A percentile compares a stretch with the other conserved stretches of the same genome.
Evolutionary conservation across 2,797 vertebrate genomes (phyloP).

Genomic region (Babyrousa celebensis): DNA sequence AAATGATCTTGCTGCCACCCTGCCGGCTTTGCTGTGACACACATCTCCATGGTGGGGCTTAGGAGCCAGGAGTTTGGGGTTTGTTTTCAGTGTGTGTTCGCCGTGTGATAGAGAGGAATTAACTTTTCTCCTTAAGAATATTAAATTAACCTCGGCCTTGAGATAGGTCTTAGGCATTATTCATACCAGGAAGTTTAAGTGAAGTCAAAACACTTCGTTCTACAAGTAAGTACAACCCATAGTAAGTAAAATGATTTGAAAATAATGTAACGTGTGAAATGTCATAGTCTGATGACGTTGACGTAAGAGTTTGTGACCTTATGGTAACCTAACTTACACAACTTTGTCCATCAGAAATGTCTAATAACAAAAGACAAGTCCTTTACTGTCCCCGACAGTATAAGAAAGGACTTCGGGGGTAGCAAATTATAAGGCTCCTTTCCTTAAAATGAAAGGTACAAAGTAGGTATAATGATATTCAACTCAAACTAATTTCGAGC

Average conservation of each 20-base stretch:
- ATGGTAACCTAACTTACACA: neutral
- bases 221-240: neutral
- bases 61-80: neutral
- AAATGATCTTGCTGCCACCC: neutral
- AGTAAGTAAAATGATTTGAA: conserved; percentile 25
- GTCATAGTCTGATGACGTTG: neutral
- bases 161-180: neutral
- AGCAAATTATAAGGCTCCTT: conserved; percentile 79
- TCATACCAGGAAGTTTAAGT: conserved; percentile 16
- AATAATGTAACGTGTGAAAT: neutral
- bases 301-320: neutral
- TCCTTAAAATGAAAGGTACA: conserved; percentile 79
- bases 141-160: neutral
- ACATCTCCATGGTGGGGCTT: neutral
- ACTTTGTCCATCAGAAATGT: neutral
- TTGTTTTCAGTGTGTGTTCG: neutral
- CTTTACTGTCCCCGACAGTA: neutral
- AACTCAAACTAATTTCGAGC: conserved; percentile 20
- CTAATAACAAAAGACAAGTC: neutral
- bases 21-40: neutral
- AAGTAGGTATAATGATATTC: conserved; percentile 67
- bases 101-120: neutral
- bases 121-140: neutral
- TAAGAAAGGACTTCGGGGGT: neutral
- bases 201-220: conserved; percentile 2